A percentile compares a stretch with the other conserved stretches of the same genome.
phyloP scores from a whole-genome alignment of 2,888 invertebrate genomes.

The Tolmerus cingulatus region DNA sequence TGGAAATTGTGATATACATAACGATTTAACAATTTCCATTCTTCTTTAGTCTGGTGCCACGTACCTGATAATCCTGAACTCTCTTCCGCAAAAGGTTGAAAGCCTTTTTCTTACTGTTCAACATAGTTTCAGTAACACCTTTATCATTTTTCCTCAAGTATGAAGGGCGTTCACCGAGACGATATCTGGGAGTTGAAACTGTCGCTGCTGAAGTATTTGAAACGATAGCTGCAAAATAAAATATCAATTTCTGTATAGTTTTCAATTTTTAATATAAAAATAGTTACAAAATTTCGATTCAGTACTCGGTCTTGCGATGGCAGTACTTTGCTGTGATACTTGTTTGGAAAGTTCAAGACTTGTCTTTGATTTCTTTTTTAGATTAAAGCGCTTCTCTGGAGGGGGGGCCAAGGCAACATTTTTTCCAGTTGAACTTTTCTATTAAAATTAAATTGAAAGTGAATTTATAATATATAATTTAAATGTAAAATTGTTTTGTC shows the following conservation, averaged over 20 bases:
- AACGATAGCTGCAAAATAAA: background rate
- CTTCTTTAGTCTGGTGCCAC: background rate
- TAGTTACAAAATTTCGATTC: background rate
- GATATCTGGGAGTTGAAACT: background rate
- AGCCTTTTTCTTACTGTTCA: slow-evolving; percentile 39
- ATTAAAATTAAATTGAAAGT: background rate
- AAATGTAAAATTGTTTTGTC: too few relatives aligned
- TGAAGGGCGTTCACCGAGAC: slow-evolving; percentile 38
- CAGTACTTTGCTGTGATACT: background rate
- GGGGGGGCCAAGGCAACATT: slow-evolving; percentile 22
- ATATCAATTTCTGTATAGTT: too few relatives aligned
- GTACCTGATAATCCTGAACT: slow-evolving; percentile 16
- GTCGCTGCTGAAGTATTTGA: background rate
- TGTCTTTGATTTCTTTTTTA: slow-evolving; percentile 45
- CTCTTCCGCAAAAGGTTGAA: background rate
- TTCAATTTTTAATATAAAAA: background rate
- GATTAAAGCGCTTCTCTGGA: slow-evolving; percentile 35
- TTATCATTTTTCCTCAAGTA: slow-evolving; percentile 42
- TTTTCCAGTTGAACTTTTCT: slow-evolving; percentile 29
- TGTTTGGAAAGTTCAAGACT: slow-evolving; percentile 9
- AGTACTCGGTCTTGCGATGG: background rate
- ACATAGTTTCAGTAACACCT: slow-evolving; percentile 19
- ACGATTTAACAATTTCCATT: too few relatives aligned
- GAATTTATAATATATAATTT: background rate
- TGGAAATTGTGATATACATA: too few relatives aligned